Evolutionary conservation across 2,888 invertebrate genomes (phyloP), one percentile per base, ranked within the genome.

Genomic region (Ecliptopera silaceata): DNA sequence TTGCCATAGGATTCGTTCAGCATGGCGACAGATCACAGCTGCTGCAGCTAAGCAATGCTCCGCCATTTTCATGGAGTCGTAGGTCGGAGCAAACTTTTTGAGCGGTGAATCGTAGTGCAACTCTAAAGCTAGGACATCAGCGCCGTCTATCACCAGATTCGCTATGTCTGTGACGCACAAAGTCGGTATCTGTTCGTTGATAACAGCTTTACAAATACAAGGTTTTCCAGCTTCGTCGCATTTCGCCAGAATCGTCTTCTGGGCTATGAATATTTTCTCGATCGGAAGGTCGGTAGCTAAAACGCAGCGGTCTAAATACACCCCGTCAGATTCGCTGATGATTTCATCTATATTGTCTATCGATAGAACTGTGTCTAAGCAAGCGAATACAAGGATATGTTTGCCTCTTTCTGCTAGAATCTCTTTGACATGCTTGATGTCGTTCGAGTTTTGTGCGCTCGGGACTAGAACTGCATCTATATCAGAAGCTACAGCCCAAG

Each of bases 71-170:
- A 86, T 70, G 2, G 80, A 63, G 59, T 89, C 88, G 61, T 73
- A 79, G n/a, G 73, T 68, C 3, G 80, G 75, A 3, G 81, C 69
- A 61, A 80, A 68, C 65, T 86, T 90, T 49, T 79, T 83, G 32
- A 88, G 64, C 0, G 89, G 89, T 8, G 88, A 86, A 70, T 88
- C 84, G 60, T 87, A 90, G 64, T 88, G 80, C 20, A 90, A 93
- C 76, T 98, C 92, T 93, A 98, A 94, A 84, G 93, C 93, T 48
- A 98, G 94, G 70, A 97, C 97, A 82, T 98, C 98, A 36, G 95
- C 95, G 4, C 98, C 98, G 83, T 98, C 98, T 17, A 97, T 88
- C 38, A 98, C 94, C 10, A 97, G 95, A 83, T 98, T 98, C 17
- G 97, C 97, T n/a, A 98, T 96, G 79, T 98, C 97, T 15, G 95